Percentiles rank a stretch among this genome's conserved stretches.
Evolutionary conservation across 1,140 invertebrate species (phyloP).

Genomic region (Ectropis grisescens): DNA sequence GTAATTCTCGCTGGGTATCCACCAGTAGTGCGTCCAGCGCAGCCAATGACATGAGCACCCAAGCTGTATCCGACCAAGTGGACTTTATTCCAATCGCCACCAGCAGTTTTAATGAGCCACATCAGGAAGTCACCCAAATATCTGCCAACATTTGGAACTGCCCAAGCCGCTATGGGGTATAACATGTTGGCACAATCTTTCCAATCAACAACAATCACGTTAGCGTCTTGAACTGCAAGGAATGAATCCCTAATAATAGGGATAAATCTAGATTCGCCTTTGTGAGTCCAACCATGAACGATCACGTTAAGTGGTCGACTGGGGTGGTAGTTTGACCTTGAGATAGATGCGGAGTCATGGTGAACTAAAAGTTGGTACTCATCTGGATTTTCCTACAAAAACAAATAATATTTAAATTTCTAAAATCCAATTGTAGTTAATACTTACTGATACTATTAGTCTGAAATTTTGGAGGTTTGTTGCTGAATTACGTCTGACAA

Average conservation of each 20-base stretch:
- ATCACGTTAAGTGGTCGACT: constrained; percentile 24
- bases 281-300: too few relatives aligned
- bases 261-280: constrained; percentile 22
- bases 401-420: too few relatives aligned
- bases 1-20: constrained; percentile 27
- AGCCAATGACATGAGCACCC: too few relatives aligned
- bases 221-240: too few relatives aligned
- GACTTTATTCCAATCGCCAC: too few relatives aligned
- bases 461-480: too few relatives aligned
- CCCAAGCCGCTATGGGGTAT: constrained; percentile 60
- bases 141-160: constrained; percentile 67
- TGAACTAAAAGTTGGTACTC: constrained; percentile 21
- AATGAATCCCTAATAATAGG: constrained; percentile 29
- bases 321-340: constrained; percentile 27
- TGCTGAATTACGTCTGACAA: too few relatives aligned
- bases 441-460: too few relatives aligned
- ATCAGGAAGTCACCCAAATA: constrained; percentile 66
- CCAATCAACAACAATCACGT: constrained; percentile 70
- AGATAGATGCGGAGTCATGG: constrained; percentile 21
- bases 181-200: constrained; percentile 11
- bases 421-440: too few relatives aligned
- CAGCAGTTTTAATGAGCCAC: too few relatives aligned
- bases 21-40: constrained; percentile 26
- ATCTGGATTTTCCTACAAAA: constrained; percentile 21
- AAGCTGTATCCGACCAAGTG: too few relatives aligned